Conservation (phyloP, 2,888 invertebrate species). For the Carpatolechia fugitivella region DNA sequence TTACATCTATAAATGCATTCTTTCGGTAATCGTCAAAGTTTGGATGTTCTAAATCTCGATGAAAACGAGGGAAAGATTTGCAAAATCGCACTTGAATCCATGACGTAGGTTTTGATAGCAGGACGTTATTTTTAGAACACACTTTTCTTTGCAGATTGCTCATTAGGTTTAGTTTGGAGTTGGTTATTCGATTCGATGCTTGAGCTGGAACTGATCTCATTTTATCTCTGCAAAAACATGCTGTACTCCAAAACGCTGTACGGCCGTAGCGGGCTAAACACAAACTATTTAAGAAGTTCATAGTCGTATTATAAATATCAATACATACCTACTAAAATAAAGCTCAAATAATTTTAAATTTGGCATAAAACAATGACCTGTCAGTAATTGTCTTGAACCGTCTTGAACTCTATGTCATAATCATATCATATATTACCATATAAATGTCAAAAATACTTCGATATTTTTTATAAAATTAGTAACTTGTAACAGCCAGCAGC, state of each 20-base stretch:
- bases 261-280: background rate
- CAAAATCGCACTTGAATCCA: constrained; percentile 61
- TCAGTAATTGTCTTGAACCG: too few species aligned
- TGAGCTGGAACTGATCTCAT: too few species aligned
- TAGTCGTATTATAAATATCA: background rate
- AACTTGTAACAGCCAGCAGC: too few species aligned
- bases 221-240: background rate
- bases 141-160: background rate
- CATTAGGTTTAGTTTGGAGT: too few species aligned
- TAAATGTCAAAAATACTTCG: too few species aligned
- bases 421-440: too few species aligned
- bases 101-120: constrained; percentile 9
- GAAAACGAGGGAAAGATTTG: constrained; percentile 48
- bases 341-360: too few species aligned
- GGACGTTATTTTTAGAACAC: background rate
- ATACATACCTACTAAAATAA: background rate
- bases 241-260: background rate
- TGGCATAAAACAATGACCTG: too few species aligned
- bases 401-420: too few species aligned
- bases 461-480: too few species aligned
- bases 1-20: constrained; percentile 47
- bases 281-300: background rate
- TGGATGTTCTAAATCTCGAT: constrained; percentile 57
- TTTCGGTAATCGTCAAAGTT: constrained; percentile 63
- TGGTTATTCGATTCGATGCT: too few species aligned